Conservation (phyloP, 2,113 vertebrate genomes). For the Diphyllodes magnificus region DNA sequence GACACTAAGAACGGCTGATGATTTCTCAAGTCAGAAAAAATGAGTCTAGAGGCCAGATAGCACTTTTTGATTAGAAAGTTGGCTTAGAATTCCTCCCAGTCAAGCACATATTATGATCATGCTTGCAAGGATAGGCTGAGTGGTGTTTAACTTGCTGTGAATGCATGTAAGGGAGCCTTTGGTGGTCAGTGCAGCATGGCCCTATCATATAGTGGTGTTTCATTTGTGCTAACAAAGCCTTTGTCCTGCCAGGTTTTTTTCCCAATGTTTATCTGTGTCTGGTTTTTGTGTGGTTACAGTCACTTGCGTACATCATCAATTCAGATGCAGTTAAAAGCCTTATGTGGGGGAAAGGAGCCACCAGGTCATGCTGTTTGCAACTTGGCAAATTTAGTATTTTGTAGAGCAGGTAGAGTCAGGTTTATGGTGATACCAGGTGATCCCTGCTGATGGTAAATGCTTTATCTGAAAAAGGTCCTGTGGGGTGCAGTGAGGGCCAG, state of each 20-base stretch:
- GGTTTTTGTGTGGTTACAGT: background rate
- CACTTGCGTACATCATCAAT: accelerated
- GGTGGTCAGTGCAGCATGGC: background rate
- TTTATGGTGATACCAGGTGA: background rate
- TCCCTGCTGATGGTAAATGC: background rate
- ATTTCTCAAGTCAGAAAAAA: background rate
- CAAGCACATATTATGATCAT: background rate
- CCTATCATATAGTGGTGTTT: background rate
- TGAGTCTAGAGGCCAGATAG: background rate
- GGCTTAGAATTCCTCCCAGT: background rate
- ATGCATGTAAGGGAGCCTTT: background rate
- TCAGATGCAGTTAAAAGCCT: background rate
- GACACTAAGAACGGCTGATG: background rate
- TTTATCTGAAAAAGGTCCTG: background rate
- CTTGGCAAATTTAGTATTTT: background rate
- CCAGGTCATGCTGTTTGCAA: background rate
- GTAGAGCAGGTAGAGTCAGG: background rate
- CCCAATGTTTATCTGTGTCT: background rate
- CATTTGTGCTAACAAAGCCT: background rate
- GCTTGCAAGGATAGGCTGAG: background rate
- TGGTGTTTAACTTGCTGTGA: background rate
- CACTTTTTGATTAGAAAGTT: background rate
- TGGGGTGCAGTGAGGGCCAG: background rate
- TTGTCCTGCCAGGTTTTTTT: background rate
- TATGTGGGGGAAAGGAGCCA: background rate